phyloP scores from a whole-genome alignment of 2,888 invertebrate species.

The Erynnis tages region DNA sequence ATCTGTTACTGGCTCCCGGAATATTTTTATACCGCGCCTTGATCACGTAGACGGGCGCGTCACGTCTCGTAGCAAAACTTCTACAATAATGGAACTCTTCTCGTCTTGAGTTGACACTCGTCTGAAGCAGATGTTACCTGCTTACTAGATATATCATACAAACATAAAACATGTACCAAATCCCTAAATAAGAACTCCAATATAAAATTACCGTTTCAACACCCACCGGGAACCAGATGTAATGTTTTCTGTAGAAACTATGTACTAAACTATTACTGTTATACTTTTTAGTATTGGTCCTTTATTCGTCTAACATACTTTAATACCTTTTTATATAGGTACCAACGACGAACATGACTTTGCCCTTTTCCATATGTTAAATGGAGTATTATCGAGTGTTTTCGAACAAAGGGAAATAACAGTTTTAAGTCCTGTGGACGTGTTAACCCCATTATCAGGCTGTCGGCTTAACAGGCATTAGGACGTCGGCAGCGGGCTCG shows the following conservation, averaged over 20 bases:
- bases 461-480: slow-evolving; percentile 59
- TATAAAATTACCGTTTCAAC: too few relatives aligned
- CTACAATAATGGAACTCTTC: slow-evolving; percentile 56
- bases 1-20: too few relatives aligned
- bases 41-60: slow-evolving; percentile 38
- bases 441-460: slow-evolving; percentile 74
- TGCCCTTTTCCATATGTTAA: slow-evolving; percentile 11
- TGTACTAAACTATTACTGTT: too few relatives aligned
- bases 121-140: slow-evolving; percentile 37
- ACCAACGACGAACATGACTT: background rate
- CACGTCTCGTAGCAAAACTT: slow-evolving; percentile 57
- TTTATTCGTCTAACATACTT: too few relatives aligned
- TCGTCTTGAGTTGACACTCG: slow-evolving; percentile 37
- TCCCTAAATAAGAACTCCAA: too few relatives aligned
- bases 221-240: too few relatives aligned
- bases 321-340: too few relatives aligned
- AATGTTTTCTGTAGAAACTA: too few relatives aligned
- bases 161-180: too few relatives aligned
- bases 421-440: slow-evolving; percentile 67
- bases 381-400: slow-evolving; percentile 21
- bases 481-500: slow-evolving; percentile 62
- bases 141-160: background rate
- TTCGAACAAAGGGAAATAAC: slow-evolving; percentile 35
- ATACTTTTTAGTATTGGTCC: too few relatives aligned
- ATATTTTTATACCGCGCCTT: slow-evolving; percentile 19